Evolutionary conservation across 1,140 invertebrate species (phyloP).

Genomic region (Halesus radiatus): DNA sequence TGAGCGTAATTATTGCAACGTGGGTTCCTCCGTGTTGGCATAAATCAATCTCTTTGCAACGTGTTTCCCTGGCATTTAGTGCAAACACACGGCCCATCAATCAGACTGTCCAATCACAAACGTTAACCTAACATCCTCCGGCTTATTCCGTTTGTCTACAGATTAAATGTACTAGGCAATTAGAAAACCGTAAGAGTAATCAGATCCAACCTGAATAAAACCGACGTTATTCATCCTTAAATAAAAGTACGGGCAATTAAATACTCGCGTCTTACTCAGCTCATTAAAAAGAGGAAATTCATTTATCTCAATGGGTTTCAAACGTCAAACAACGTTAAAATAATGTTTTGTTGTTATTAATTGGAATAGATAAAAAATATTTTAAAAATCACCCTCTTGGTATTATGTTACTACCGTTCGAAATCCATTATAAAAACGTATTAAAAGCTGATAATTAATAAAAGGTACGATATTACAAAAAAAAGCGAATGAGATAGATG

Average conservation of each 20-base stretch:
- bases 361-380: no score
- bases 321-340: no score
- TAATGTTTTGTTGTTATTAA: no score
- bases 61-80: conserved; percentile 56
- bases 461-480: conserved; percentile 44
- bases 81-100: conserved; percentile 55
- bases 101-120: conserved; percentile 57
- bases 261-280: no score
- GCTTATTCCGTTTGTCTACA: conserved; percentile 10
- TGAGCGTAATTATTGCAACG: conserved; percentile 53
- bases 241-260: no score
- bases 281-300: no score
- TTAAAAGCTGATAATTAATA: conserved; percentile 54
- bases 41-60: conserved; percentile 58
- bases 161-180: conserved; percentile 19
- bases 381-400: no score
- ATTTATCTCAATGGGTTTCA: no score
- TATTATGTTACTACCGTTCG: conserved; percentile 39
- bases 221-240: no score
- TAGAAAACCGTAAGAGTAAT: conserved; percentile 7
- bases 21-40: conserved; percentile 49
- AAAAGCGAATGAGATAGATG: conserved; percentile 26
- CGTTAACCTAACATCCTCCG: conserved; percentile 38
- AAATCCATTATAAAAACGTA: conserved; percentile 42
- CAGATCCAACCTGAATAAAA: neutral